Conservation (phyloP, 2,113 vertebrate genomes). For the Lampris megalopsis region DNA sequence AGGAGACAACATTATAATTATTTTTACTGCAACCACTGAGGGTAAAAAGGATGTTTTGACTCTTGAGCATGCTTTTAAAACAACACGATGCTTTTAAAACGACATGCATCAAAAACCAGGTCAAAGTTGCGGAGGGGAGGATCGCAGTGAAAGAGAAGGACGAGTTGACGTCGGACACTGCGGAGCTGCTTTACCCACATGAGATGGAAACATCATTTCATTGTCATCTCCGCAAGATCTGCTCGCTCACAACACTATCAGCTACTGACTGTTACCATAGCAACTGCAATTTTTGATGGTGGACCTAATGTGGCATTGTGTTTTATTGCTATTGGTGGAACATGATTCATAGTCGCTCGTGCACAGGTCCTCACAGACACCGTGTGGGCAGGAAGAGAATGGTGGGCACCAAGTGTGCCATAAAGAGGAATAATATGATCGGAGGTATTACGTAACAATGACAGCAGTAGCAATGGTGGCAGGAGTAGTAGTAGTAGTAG, state of each 20-base stretch:
- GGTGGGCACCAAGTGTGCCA: neutral
- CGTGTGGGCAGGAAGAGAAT: neutral
- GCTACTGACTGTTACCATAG: conserved; percentile 76
- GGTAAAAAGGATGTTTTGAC: neutral
- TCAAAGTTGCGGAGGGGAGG: neutral
- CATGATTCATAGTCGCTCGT: conserved; percentile 58
- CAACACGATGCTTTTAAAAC: neutral
- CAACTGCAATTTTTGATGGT: conserved; percentile 77
- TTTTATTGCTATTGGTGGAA: conserved; percentile 73
- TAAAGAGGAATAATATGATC: too few relatives aligned
- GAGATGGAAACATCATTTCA: conserved; percentile 54
- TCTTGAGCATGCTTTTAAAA: conserved; percentile 6
- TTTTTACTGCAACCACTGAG: neutral
- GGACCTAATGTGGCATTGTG: conserved; percentile 73
- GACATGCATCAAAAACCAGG: neutral
- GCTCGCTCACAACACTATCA: conserved; percentile 61
- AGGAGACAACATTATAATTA: neutral
- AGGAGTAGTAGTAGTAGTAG: too few relatives aligned
- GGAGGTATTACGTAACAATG: too few relatives aligned
- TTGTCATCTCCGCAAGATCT: conserved; percentile 57
- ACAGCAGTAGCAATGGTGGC: too few relatives aligned
- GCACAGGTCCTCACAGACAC: conserved; percentile 27
- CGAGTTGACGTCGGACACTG: neutral
- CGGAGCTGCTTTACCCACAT: conserved; percentile 13
- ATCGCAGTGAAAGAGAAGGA: too few relatives aligned